Evolutionary conservation across 2,888 invertebrate genomes (phyloP), one percentile per base, ranked within the genome.

Genomic region (Ashinkailepas kermadecensis): DNA sequence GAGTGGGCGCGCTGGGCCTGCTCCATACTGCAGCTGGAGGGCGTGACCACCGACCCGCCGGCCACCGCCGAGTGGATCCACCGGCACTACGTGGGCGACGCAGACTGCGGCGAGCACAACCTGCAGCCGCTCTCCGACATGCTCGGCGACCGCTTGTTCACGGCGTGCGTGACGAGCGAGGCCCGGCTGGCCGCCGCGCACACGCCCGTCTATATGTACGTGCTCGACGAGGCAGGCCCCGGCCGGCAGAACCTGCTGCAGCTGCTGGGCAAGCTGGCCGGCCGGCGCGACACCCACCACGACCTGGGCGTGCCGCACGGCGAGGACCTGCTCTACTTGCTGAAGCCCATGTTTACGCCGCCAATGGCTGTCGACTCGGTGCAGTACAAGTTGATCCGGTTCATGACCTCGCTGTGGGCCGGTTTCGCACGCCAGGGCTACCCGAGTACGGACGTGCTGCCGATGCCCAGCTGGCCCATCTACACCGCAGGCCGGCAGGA

Each of bases 171-270:
- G 3, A 54, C 10, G 6, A 74, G 56, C 54, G 74, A 74, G 56
- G 18, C 56, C 18, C 59, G 59, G 39, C 80, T 62, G 15, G 80
- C 80, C 23, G 21, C 80, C 8, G 59, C 59, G 12, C 62, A 64
- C 80, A 62, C 59, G 18, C 59, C 58, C n/a, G 80, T 80, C 74
- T 81, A 81, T 85, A 15, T 84, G 84, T 18, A 84, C 84, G 6
- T 74, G 18, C 54, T 74, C 18, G 74, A 74, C 56, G 54, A 74
- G 21, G 21, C 54, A 0, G 74, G 74, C 7, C 56, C 56, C 7
- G 74, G 74, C 1, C 15, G 74, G 18, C 74, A 56, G 54, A 8
- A 21, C 8, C 6, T 74, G 9, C 6, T 10, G 18, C 21, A 54
- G 3, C 4, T 21, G 4, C 4, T 74, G 9, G 7, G 1, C 10